Evolutionary conservation across 2,113 vertebrate genomes (phyloP), one percentile per base, ranked within the genome.

Genomic region (Eretmochelys imbricata): DNA sequence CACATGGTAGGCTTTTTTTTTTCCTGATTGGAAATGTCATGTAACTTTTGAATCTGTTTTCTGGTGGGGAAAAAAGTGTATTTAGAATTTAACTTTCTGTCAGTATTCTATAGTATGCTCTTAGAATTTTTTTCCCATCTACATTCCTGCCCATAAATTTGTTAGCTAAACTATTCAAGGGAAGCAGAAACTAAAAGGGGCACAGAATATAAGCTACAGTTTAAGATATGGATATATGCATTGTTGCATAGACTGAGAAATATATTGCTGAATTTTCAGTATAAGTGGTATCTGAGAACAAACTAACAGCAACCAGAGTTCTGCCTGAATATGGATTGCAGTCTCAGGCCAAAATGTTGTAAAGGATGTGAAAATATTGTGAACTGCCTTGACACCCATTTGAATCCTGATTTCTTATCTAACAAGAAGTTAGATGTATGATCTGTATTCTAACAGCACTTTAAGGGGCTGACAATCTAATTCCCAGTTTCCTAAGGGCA

Each of bases 21-120:
- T 88, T 54, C 46, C 20, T 82, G 22, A 2, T 48, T 94, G 65
- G 31, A 0, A 72, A 78, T 91, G 12, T 27, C n/a, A n/a, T 19
- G 57, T 27, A 90, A 94, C 87, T 95, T 93, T 85, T 89, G 82
- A 85, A 81, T 79, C 13, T 89, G 87, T 81, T 46, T 27, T 57
- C 16, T 80, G 72, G 29, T 93, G 14, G 24, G 24, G 62, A 76
- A 76, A 48, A 84, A 89, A 5, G 24, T 83, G 8, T 91, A 22
- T 50, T 49, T 48, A 5, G 31, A 88, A 94, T 84, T 4, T 17
- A 42, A 4, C 3, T 88, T 27, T 55, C 38, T 93, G 9, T 84
- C 80, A 88, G 88, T 80, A 53, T 3, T 93, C 10, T 46, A 76
- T 87, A 90, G 80, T 25, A 82, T 35, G 78, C 5, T 65, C 1